Conservation (phyloP, 1,140 invertebrate species). For the Elysia chlorotica region DNA sequence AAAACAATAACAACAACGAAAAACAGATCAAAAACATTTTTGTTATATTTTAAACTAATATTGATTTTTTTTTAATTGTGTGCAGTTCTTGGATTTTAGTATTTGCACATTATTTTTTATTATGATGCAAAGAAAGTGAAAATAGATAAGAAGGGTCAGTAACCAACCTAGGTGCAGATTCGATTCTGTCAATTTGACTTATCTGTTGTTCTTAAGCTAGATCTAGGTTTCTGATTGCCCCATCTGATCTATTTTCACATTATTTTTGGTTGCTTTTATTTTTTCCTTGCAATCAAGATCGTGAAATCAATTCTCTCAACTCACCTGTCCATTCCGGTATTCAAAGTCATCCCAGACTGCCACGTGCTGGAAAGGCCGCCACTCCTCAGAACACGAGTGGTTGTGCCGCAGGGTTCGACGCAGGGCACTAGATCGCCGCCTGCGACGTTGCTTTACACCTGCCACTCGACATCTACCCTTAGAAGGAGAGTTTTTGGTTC, state of each 20-base stretch:
- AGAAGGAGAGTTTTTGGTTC: too few relatives aligned
- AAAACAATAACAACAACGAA: too few relatives aligned
- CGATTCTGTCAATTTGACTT: not conserved
- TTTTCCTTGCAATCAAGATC: not conserved
- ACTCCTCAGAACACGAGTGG: slow-evolving; percentile 47
- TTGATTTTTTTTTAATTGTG: not conserved
- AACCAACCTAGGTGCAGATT: not conserved
- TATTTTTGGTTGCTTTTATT: not conserved
- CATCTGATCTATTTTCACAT: not conserved
- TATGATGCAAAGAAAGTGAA: not conserved
- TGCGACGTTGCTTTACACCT: too few relatives aligned
- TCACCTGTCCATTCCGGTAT: slow-evolving; percentile 61
- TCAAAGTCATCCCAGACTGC: slow-evolving; percentile 59
- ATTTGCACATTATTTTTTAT: not conserved
- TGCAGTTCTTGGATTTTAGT: not conserved
- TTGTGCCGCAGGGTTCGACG: slow-evolving; percentile 32
- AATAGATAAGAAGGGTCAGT: not conserved
- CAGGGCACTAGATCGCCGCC: too few relatives aligned
- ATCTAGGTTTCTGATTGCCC: not conserved
- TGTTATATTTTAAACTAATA: too few relatives aligned
- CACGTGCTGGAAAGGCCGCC: slow-evolving; percentile 49
- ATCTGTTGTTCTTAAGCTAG: not conserved
- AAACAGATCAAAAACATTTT: too few relatives aligned
- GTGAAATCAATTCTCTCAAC: not conserved
- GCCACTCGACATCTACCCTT: too few relatives aligned